These are phyloP conservation scores for Embidobia sp. DNA, from an alignment of 2,888 invertebrate species.

Conservation along the genomic window DNA sequence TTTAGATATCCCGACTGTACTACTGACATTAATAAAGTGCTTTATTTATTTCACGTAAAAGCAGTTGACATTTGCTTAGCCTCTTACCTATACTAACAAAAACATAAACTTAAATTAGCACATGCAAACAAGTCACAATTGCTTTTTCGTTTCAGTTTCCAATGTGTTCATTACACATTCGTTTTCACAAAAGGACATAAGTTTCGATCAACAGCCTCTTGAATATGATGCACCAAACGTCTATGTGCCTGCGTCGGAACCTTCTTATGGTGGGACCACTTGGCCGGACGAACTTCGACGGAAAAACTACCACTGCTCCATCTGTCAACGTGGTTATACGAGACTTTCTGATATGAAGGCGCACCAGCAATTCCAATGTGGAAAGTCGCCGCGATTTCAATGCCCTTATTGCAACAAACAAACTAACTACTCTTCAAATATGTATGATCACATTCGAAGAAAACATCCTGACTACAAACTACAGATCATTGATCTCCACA, in stretches of 20 bases:
- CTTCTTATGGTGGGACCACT: too few relatives aligned
- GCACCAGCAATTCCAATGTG: conserved; percentile 80
- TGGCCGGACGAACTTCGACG: conserved; percentile 1
- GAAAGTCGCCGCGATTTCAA: conserved; percentile 79
- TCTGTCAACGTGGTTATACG: conserved; percentile 68
- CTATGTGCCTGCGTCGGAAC: too few relatives aligned
- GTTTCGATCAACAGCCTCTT: too few relatives aligned
- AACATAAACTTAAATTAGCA: too few relatives aligned
- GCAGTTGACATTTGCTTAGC: neutral
- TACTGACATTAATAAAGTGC: conserved; percentile 42
- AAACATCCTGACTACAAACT: conserved; percentile 73
- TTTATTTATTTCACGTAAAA: conserved; percentile 50
- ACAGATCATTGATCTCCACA: conserved; percentile 74
- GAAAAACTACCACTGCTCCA: conserved; percentile 68
- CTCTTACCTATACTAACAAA: too few relatives aligned
- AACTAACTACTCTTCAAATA: conserved; percentile 77
- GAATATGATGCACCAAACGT: neutral
- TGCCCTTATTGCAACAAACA: conserved; percentile 79
- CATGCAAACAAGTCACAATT: too few relatives aligned
- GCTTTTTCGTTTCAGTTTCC: too few relatives aligned
- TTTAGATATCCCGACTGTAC: conserved; percentile 32
- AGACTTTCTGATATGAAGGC: conserved; percentile 75
- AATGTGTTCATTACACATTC: too few relatives aligned
- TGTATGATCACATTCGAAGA: conserved; percentile 76
- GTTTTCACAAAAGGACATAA: too few relatives aligned